These are phyloP conservation scores for Stomatorhinus walkeri DNA, from an alignment of 2,797 vertebrate genomes.

Conservation along the genomic window DNA sequence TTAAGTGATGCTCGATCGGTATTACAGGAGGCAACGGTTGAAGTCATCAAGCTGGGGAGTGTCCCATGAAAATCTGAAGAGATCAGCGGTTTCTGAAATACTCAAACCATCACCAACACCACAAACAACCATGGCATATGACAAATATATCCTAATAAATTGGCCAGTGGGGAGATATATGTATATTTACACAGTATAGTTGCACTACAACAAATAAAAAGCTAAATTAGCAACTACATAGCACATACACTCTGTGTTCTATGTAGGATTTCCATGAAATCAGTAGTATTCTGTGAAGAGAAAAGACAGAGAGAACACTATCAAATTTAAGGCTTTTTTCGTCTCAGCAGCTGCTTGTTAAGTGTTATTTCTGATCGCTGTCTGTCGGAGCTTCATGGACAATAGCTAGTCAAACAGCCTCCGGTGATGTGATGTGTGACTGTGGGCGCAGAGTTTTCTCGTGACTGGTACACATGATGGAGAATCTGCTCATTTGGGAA, in stretches of 20 bases:
- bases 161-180: not conserved
- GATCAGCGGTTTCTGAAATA: not conserved
- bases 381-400: constrained; percentile 26
- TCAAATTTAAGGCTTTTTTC: constrained; percentile 7
- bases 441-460: not conserved
- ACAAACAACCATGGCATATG: not conserved
- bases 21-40: not conserved
- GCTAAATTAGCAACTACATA: not conserved
- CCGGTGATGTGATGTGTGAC: not conserved
- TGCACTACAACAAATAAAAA: not conserved
- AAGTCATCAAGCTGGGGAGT: not conserved
- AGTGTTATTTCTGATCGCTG: constrained; percentile 15
- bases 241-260: not conserved
- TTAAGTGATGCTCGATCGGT: not conserved
- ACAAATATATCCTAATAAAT: not conserved
- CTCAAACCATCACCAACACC: not conserved
- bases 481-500: not conserved
- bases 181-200: not conserved
- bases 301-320: not conserved
- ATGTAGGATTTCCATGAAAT: not conserved
- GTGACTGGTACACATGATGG: not conserved
- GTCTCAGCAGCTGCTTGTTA: constrained; percentile 26
- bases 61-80: not conserved
- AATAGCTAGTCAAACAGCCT: not conserved
- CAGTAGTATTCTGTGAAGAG: not conserved